Evolutionary conservation across 2,888 invertebrate genomes (phyloP), one percentile per base, ranked within the genome.

Genomic region (Drosophila putrida): DNA sequence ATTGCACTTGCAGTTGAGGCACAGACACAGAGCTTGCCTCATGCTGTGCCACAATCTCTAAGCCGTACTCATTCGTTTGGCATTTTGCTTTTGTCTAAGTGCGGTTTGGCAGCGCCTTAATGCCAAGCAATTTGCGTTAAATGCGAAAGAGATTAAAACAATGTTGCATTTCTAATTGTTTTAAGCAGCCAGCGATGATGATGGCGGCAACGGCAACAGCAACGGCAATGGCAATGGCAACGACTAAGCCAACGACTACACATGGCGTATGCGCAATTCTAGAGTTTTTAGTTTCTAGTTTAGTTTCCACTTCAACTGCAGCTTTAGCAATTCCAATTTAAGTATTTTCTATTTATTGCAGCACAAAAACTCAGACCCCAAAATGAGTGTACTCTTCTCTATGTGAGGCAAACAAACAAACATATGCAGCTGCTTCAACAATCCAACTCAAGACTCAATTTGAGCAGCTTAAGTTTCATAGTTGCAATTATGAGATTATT

Each of bases 101-200:
- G 87, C 58, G 76, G 80, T 82, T 76, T 75, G 69, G 70, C 58
- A 79, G 66, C 80, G 71, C 64, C 89, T 74, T 85, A 85, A 90
- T 90, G 87, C 89, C 74, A 54, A 90, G 90, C 89, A 88, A 85
- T 85, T 85, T 85, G 89, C 87, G 87, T 90, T 90, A 86, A 90
- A 85, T 90, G 89, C 87, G 69, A 86, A 85, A 90, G 85, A 90
- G 85, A 85, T 85, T 85, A 85, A 85, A 85, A 85, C 90, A 82
- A 85, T 85, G 85, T 90, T 85, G 85, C 78, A 86, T 83, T 90
- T 85, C 85, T 85, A 85, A 85, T 85, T 85, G 85, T 85, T 85
- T 85, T 86, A 88, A 85, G 90, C 90, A 82, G 78, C 38, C 59
- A 66, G 64, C 75, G 43, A 68, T 28, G 58, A 59, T 43, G 50